phyloP scores from a whole-genome alignment of 1,140 invertebrate species.

The Nasonia longicornis region DNA sequence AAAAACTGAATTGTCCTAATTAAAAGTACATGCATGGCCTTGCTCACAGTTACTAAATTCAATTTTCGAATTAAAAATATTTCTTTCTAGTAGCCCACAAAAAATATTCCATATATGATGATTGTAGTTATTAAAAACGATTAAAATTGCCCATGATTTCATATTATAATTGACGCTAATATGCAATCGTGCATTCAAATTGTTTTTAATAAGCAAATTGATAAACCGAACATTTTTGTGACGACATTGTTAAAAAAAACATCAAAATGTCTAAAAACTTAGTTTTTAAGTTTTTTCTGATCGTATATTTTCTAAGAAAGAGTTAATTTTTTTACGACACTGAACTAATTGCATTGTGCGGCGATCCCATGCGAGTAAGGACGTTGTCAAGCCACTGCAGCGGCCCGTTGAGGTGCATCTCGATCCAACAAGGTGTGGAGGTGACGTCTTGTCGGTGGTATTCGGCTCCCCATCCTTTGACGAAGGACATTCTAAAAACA shows the following conservation, averaged over 20 bases:
- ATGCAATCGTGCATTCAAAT: background rate
- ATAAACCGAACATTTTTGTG: background rate
- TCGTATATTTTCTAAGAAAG: background rate
- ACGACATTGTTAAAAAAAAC: background rate
- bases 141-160: too few species aligned
- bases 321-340: constrained; percentile 78
- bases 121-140: background rate
- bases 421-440: constrained; percentile 98
- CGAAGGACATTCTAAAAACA: constrained; percentile 89
- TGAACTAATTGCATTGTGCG: constrained; percentile 91
- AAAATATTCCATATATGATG: background rate
- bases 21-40: background rate
- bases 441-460: constrained; percentile 96
- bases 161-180: too few species aligned
- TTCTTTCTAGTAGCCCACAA: background rate
- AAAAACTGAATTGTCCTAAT: constrained; percentile 14
- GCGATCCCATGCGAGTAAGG: constrained; percentile 90
- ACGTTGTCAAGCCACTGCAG: constrained; percentile 96
- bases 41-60: background rate
- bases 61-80: background rate
- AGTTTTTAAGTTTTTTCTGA: constrained; percentile 35
- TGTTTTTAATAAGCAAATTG: background rate
- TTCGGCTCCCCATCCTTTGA: constrained; percentile 97
- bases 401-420: constrained; percentile 95
- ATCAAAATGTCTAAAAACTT: background rate